phyloP scores from a whole-genome alignment of 2,113 vertebrate species.

The Furnarius figulus region DNA sequence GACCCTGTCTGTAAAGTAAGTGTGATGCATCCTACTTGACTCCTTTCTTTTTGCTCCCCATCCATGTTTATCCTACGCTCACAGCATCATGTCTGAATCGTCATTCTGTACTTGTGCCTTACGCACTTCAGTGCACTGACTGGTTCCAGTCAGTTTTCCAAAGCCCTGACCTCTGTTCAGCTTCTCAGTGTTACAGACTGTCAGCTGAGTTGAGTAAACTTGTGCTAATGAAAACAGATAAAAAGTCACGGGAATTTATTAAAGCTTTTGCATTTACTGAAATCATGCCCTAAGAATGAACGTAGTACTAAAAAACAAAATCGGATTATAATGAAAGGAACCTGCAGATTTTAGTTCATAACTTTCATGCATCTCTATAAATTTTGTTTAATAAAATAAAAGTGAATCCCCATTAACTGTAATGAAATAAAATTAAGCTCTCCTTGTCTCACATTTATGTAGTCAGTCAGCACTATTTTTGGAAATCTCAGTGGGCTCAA shows the following conservation, averaged over 20 bases:
- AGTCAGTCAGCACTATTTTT: constrained; percentile 2
- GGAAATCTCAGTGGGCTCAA: constrained; percentile 17
- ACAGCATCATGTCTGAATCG: background rate
- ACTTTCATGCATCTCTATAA: background rate
- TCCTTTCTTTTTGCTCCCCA: background rate
- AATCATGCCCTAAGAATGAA: background rate
- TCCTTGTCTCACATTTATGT: background rate
- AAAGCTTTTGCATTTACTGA: constrained; percentile 23
- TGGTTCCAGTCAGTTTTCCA: background rate
- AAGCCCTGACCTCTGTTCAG: background rate
- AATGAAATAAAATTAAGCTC: constrained; percentile 39
- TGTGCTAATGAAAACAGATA: constrained; percentile 52
- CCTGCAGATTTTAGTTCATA: constrained; percentile 19
- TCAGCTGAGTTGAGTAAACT: constrained; percentile 33
- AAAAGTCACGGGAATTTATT: constrained; percentile 22
- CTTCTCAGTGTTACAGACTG: background rate
- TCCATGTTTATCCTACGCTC: rapidly evolving
- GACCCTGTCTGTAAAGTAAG: background rate
- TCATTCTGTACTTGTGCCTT: background rate
- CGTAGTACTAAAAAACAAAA: background rate
- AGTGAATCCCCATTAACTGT: constrained; percentile 10
- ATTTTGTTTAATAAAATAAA: constrained; percentile 30
- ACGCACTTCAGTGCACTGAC: background rate
- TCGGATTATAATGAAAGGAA: constrained; percentile 34
- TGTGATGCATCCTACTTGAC: background rate